These are phyloP conservation scores for Schizothorax lantsangensis DNA, from an alignment of 2,797 vertebrate genomes.

Conservation along the genomic window DNA sequence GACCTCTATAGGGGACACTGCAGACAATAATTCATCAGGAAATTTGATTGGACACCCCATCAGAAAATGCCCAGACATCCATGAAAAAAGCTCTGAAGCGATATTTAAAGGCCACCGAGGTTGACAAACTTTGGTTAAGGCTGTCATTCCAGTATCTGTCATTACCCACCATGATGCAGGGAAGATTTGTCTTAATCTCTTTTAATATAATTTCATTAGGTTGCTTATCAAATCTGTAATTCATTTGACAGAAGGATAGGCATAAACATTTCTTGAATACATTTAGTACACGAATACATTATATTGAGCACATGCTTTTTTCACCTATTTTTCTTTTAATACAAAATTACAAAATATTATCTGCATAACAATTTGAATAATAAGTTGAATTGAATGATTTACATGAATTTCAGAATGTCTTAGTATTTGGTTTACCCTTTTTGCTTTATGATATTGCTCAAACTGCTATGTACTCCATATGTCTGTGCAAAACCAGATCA, in stretches of 20 bases:
- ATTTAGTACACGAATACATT: neutral
- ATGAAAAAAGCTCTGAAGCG: slow-evolving; percentile 26
- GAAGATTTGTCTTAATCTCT: neutral
- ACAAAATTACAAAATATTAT: neutral
- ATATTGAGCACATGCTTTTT: neutral
- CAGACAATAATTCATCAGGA: slow-evolving; percentile 35
- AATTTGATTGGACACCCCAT: slow-evolving; percentile 15
- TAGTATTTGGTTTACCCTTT: neutral
- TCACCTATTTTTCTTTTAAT: neutral
- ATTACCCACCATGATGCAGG: slow-evolving; percentile 10
- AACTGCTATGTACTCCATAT: neutral
- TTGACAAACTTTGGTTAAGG: slow-evolving; percentile 17
- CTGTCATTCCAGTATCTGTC: slow-evolving; percentile 10
- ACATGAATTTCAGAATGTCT: neutral
- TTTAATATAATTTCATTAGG: neutral
- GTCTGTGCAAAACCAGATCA: neutral
- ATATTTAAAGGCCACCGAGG: slow-evolving; percentile 12
- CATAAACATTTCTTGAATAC: neutral
- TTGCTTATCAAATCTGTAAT: neutral
- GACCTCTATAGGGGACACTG: slow-evolving; percentile 30
- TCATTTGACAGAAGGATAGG: neutral
- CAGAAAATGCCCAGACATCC: slow-evolving; percentile 24
- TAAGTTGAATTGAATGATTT: neutral
- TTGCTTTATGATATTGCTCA: neutral
- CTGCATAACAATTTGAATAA: neutral